Conservation (phyloP, 2,888 invertebrate genomes). For the Bembecia ichneumoniformis region DNA sequence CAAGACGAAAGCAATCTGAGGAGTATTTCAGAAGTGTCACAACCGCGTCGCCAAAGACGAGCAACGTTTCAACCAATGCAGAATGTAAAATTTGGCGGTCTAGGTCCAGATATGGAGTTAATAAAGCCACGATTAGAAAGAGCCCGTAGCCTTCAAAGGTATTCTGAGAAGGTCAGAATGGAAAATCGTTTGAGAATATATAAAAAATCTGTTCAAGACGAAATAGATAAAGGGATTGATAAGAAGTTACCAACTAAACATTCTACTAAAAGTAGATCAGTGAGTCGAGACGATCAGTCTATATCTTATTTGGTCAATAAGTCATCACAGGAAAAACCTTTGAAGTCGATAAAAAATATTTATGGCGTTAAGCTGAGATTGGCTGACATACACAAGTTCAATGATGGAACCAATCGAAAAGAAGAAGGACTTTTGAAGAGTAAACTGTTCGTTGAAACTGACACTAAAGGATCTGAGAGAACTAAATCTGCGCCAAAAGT, state of each 20-base stretch:
- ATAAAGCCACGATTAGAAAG: conserved; percentile 58
- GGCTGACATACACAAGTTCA: conserved; percentile 22
- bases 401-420: conserved; percentile 13
- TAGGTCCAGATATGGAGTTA: conserved; percentile 56
- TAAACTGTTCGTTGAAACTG: background rate
- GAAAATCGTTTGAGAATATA: conserved; percentile 59
- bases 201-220: conserved; percentile 40
- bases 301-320: conserved; percentile 51
- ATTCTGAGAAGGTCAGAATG: conserved; percentile 62
- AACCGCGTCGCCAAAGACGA: conserved; percentile 35
- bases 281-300: conserved; percentile 16
- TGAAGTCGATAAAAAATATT: conserved; percentile 20
- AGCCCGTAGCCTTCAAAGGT: conserved; percentile 60
- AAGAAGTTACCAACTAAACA: conserved; percentile 18
- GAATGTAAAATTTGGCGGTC: conserved; percentile 49
- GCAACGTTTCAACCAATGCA: conserved; percentile 32
- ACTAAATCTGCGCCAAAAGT: conserved; percentile 2
- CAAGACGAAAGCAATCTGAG: conserved; percentile 33
- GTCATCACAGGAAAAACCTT: conserved; percentile 22
- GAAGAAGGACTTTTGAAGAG: background rate
- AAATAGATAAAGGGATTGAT: conserved; percentile 29
- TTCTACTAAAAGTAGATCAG: conserved; percentile 17
- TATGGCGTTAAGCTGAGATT: conserved; percentile 32
- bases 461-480: conserved; percentile 5
- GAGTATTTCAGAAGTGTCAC: conserved; percentile 53